Evolutionary conservation across 1,140 invertebrate genomes (phyloP), one percentile per base, ranked within the genome.

Genomic region (Solenopsis fugax): DNA sequence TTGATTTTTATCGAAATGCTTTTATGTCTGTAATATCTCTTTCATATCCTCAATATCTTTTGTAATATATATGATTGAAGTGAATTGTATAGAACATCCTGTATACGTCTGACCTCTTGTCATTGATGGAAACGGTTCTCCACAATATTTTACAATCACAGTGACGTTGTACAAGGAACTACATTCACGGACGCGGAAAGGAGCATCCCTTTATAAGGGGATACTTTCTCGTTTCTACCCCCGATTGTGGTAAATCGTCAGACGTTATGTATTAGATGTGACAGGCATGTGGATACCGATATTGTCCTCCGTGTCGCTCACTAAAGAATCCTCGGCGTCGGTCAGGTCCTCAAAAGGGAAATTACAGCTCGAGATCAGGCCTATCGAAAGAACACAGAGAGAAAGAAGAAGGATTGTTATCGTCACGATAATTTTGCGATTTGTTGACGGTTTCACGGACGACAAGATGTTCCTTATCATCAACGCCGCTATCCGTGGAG

Each of bases 341-440:
- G 94, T 95, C 86, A 94, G 93, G 91, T 94, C 94, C 92, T 94
- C 94, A 88, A 95, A 95, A 94, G 94, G 94, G 91, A 95, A 94
- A 94, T 93, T 94, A 94, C 94, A 94, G 93, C 93, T 92, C 89
- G 93, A 92, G 89, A 93, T 92, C 92, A 92, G 82, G 84, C 93
- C 93, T 95, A 94, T 89, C 92, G 91, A 93, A 94, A 94, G 90
- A 93, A 93, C 90, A 93, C 73, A 94, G 91, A 91, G 87, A 90
- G 90, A 94, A 90, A 92, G 88, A 92, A 86, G 87, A 87, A 77
- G 89, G 84, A 90, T 86, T 87, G 75, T 90, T 90, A 88, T 81
- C 89, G 67, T 24, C 58, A 58, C 45, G 64, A 34, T 81, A 58
- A 87, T 87, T 41, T 81, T 50, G 48, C 72, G 60, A 58, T 67